Base-by-base conservation (phyloP, 2,888 invertebrate genomes). In the Leptopilina syphax region DNA sequence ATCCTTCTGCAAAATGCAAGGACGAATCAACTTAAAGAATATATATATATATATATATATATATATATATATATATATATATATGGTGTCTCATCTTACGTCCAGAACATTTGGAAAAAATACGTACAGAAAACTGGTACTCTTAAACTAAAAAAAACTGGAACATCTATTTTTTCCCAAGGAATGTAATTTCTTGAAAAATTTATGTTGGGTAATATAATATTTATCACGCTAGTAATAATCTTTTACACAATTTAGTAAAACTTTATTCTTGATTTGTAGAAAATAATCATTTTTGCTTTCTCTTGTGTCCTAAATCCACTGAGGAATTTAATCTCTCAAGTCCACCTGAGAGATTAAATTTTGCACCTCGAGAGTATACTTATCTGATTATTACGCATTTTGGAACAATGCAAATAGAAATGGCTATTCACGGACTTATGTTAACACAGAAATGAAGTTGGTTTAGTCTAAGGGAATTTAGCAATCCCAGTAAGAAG, bases 11-110 rank as follows among this genome's bases (percentile, higher is more conserved):
- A 73, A 73, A 34, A 73, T 73, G 41, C 57, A 73, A 9, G 41
- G 5, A 60, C 54, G 73, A 57, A 60, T 73, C 34, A 73, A 73
- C 73, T 73, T 57, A 73, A 54, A 57, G 41, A 73, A n/a, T n/a
- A n/a, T n/a, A n/a, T n/a, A n/a, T n/a, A n/a, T n/a, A n/a, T n/a
- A n/a, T n/a, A n/a, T n/a, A n/a, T n/a, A n/a, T n/a, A n/a, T n/a
- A n/a, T n/a, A n/a, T n/a, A n/a, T n/a, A n/a, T n/a, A n/a, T n/a
- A n/a, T n/a, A 73, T 57, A 57, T 73, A 57, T 63, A 63, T 34
- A 34, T 24, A 18, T 57, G n/a, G 13, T 12, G 54, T 73, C 70
- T 73, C 57, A 57, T 57, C 41, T 60, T n/a, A 7, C 18, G n/a
- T 10, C 34, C 57, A 34, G 9, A 57, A 18, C 50, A n/a, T 57